Conservation (phyloP, 2,113 vertebrate species). For the Morphnarchus princeps region DNA sequence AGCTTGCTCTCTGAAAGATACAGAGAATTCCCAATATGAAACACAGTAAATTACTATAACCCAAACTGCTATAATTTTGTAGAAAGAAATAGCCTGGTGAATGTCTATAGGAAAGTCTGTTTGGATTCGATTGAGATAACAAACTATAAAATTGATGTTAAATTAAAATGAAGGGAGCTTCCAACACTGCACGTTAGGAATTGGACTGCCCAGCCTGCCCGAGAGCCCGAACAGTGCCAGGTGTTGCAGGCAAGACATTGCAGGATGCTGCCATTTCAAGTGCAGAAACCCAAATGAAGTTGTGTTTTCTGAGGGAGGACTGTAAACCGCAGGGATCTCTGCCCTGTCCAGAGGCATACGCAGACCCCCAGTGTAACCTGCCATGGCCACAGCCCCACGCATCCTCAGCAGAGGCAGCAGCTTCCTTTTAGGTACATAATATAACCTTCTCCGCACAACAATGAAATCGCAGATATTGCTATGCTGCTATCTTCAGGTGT, state of each 20-base stretch:
- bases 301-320: neutral
- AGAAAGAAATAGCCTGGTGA: neutral
- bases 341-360: fast-evolving
- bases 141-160: neutral
- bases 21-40: neutral
- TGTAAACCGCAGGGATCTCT: no score
- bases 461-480: neutral
- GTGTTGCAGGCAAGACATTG: fast-evolving
- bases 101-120: neutral
- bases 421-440: fast-evolving
- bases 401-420: no score
- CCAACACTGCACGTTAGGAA: fast-evolving
- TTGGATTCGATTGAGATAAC: neutral
- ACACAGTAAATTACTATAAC: neutral
- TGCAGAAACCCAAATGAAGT: neutral
- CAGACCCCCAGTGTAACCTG: neutral
- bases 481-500: no score
- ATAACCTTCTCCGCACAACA: neutral
- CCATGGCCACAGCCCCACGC: no score
- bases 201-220: neutral
- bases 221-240: fast-evolving
- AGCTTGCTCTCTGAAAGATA: no score
- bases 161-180: neutral
- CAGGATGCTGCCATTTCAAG: neutral
- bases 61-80: neutral